Percentiles rank a stretch among this genome's conserved stretches.
These are phyloP conservation scores for Xestia sexstrigata DNA, from an alignment of 2,888 invertebrate genomes.

Conservation along the genomic window DNA sequence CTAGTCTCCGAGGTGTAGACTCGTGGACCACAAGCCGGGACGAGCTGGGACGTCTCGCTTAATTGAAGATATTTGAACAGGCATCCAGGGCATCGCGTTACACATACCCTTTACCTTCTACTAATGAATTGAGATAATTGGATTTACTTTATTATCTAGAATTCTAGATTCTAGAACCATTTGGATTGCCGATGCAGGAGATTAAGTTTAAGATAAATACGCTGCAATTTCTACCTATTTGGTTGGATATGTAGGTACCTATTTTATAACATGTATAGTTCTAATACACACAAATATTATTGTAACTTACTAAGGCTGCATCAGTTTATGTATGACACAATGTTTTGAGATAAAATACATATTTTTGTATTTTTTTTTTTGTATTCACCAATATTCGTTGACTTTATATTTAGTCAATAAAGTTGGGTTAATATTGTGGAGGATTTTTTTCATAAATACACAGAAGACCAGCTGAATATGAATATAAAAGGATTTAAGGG, in stretches of 20 bases:
- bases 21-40: conserved; percentile 29
- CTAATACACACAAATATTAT: background rate
- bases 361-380: too few relatives aligned
- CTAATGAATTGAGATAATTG: conserved; percentile 23
- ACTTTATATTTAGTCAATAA: background rate
- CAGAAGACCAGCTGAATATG: background rate
- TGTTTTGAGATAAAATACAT: too few relatives aligned
- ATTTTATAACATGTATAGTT: background rate
- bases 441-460: background rate
- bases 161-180: background rate
- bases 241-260: too few relatives aligned
- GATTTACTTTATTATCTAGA: background rate
- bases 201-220: background rate
- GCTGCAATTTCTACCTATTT: background rate
- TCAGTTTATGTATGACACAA: too few relatives aligned
- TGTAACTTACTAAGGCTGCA: too few relatives aligned
- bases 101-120: conserved; percentile 13
- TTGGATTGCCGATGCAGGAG: background rate
- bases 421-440: background rate
- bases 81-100: conserved; percentile 14
- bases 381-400: background rate
- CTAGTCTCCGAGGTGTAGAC: conserved; percentile 31
- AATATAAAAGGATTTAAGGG: background rate
- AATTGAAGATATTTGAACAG: conserved; percentile 50
- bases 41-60: background rate